Conservation (phyloP, 1,140 invertebrate species). For the Sycobia sp. region DNA sequence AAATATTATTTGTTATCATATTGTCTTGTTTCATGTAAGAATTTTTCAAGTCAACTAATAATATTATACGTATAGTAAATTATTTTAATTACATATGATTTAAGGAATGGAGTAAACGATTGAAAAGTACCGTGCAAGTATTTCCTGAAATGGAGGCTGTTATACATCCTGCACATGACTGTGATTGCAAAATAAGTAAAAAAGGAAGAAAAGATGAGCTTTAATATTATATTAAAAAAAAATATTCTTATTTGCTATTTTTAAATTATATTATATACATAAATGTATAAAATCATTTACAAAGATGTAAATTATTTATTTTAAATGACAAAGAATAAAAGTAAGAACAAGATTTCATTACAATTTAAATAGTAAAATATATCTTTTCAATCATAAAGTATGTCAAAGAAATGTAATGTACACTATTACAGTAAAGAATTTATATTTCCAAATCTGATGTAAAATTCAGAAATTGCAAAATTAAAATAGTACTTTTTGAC, state of each 20-base stretch:
- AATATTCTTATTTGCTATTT: slow-evolving; percentile 12
- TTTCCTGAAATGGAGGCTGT: slow-evolving; percentile 78
- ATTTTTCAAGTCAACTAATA: no score
- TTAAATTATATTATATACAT: slow-evolving; percentile 26
- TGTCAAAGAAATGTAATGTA: slow-evolving; percentile 28
- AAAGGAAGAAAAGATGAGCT: slow-evolving; percentile 58
- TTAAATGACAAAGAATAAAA: slow-evolving; percentile 35
- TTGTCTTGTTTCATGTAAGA: slow-evolving; percentile 74
- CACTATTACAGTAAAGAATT: slow-evolving; percentile 28
- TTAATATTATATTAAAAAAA: slow-evolving; percentile 37
- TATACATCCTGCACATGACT: slow-evolving; percentile 63
- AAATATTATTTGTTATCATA: slow-evolving; percentile 90
- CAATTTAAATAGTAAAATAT: slow-evolving; percentile 23
- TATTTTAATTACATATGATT: no score
- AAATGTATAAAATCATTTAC: slow-evolving; percentile 20
- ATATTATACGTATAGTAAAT: no score
- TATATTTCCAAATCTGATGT: neutral
- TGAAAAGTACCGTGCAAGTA: slow-evolving; percentile 67
- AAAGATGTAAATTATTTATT: slow-evolving; percentile 27
- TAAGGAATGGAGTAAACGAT: slow-evolving; percentile 76
- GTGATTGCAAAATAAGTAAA: slow-evolving; percentile 60
- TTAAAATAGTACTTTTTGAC: no score
- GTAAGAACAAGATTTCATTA: slow-evolving; percentile 15
- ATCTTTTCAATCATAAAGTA: slow-evolving; percentile 29
- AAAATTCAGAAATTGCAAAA: neutral